These are phyloP conservation scores for Parnassius glacialis DNA, from an alignment of 2,888 invertebrate genomes.

Conservation along the genomic window DNA sequence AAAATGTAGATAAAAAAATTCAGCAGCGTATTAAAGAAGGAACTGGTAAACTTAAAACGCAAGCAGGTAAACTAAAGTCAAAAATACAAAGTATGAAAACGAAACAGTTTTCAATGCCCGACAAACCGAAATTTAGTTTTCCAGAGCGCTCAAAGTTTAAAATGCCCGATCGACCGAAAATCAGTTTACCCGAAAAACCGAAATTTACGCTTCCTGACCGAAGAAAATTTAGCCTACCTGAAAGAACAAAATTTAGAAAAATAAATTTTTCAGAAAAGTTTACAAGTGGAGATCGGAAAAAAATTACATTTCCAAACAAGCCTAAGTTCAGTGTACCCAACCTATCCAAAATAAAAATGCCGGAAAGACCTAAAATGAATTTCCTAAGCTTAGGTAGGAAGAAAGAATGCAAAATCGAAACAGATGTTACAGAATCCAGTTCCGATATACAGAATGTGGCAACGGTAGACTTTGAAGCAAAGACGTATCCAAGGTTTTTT, in stretches of 20 bases:
- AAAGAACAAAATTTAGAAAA: constrained; percentile 78
- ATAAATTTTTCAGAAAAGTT: constrained; percentile 77
- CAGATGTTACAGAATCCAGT: constrained; percentile 61
- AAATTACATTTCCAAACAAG: constrained; percentile 82
- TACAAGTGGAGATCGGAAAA: constrained; percentile 80
- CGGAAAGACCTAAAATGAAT: constrained; percentile 82
- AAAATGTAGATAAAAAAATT: constrained; percentile 78
- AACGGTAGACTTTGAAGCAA: constrained; percentile 86
- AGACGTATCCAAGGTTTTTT: constrained; percentile 89
- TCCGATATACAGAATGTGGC: constrained; percentile 66
- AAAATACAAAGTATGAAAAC: constrained; percentile 84
- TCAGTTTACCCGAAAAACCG: constrained; percentile 79
- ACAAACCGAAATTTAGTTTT: constrained; percentile 79
- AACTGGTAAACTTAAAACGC: constrained; percentile 85
- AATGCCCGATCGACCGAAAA: constrained; percentile 78
- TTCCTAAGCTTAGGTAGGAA: constrained; percentile 83
- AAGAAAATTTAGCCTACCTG: constrained; percentile 84
- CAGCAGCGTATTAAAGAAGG: constrained; percentile 85
- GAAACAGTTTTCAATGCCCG: constrained; percentile 75
- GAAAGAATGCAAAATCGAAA: constrained; percentile 63
- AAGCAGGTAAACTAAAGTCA: constrained; percentile 86
- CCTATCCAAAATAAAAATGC: constrained; percentile 79
- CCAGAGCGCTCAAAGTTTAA: constrained; percentile 78
- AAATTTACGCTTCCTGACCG: constrained; percentile 81
- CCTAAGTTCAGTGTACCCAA: constrained; percentile 79